Base-by-base conservation (phyloP, 2,113 vertebrate species). In the Illadopsis cleaveri region DNA sequence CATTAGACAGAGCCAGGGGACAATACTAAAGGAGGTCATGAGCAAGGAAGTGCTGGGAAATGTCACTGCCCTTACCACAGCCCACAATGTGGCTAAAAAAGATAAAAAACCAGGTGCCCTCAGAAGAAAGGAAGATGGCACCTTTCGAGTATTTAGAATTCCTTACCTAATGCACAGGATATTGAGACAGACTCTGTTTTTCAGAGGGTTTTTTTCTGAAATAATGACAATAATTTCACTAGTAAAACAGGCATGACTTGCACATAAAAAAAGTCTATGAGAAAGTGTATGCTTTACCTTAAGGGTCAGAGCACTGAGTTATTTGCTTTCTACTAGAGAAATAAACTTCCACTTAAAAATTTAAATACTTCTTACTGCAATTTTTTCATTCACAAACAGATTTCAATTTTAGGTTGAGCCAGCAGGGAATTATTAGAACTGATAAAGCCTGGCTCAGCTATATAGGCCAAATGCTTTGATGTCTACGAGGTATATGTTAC, bases 391-490 rank as follows among this genome's bases (percentile, higher is more conserved):
- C 86, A 58, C 82, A 54, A 84, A 82, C 56, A 79, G 82, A 93
- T 93, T 96, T 96, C 94, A 96, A 97, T 97, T 97, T 95, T 91
- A 96, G 95, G 90, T 93, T 92, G 86, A 94, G 82, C 91, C 96
- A 94, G 86, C 66, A 89, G 94, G 95, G 96, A 97, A 93, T 96
- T 95, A 97, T 84, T 96, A 95, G 95, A 97, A 97, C 86, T 92
- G 94, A 96, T 96, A 96, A 96, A 95, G 42, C 77, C 22, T 54
- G 65, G 79, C 91, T 94, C 85, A 84, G 92, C 89, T 95, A 94
- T 94, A 90, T 91, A 97, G 96, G 95, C 70, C 96, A 97, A 93
- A 86, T 42, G 87, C 96, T 96, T 96, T 97, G 96, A 95, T 93
- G 93, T 96, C 91, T 92, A 82, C 0, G 22, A 96, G 94, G 95